These are phyloP conservation scores for Portunus trituberculatus DNA, from an alignment of 1,140 invertebrate species.

Conservation along the genomic window DNA sequence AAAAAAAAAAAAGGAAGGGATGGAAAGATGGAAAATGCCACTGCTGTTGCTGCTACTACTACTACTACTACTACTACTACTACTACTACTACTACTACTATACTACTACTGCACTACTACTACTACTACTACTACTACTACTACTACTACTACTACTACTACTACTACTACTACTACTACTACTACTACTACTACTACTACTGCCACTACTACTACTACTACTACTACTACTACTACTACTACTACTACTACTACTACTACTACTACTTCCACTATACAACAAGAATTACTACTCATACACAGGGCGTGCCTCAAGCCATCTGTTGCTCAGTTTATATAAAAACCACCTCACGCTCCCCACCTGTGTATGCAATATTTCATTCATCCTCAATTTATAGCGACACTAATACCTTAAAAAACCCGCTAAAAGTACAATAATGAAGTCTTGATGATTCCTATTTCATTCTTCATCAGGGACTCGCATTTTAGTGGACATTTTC, in stretches of 20 bases:
- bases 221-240: conserved; percentile 56
- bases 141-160: conserved; percentile 50
- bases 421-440: no score
- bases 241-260: conserved; percentile 23
- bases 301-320: no score
- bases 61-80: conserved; percentile 47
- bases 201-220: conserved; percentile 36
- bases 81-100: conserved; percentile 28
- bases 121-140: conserved; percentile 53
- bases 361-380: no score
- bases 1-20: no score
- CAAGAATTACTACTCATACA: no score
- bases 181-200: conserved; percentile 17
- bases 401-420: no score
- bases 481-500: no score
- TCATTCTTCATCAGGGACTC: no score
- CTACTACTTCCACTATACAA: neutral
- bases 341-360: no score
- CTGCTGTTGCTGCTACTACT: neutral
- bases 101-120: conserved; percentile 26
- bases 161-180: conserved; percentile 50
- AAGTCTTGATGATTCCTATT: no score
- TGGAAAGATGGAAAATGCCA: neutral
- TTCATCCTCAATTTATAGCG: no score
- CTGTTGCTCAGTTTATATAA: no score